Evolutionary conservation across 1,140 invertebrate species (phyloP).

Genomic region (Drosophila seguyi): DNA sequence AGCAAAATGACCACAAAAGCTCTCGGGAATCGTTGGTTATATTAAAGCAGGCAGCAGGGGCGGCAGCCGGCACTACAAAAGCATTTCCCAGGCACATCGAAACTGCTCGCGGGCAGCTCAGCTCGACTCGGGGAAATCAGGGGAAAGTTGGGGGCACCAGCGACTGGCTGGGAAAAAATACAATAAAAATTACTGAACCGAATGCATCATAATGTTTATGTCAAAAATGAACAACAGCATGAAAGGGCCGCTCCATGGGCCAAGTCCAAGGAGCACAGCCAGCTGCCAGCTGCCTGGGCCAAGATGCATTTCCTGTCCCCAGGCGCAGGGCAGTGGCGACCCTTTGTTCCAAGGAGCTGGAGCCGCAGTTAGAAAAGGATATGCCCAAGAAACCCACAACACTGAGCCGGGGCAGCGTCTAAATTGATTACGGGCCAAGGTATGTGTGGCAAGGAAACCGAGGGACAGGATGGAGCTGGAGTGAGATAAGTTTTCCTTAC

Average conservation of each 20-base stretch:
- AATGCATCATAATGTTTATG: constrained; percentile 83
- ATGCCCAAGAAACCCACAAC: constrained; percentile 48
- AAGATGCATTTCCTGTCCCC: constrained; percentile 60
- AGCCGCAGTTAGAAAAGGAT: constrained; percentile 38
- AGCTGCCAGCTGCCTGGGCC: constrained; percentile 18
- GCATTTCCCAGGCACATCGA: constrained; percentile 48
- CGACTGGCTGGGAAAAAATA: constrained; percentile 55
- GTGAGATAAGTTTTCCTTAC: neutral
- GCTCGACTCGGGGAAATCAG: constrained; percentile 3
- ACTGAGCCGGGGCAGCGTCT: constrained; percentile 39
- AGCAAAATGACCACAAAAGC: constrained; percentile 75
- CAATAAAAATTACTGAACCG: constrained; percentile 83
- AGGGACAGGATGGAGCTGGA: neutral
- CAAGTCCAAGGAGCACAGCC: constrained; percentile 29
- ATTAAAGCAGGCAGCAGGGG: constrained; percentile 61
- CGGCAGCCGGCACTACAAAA: constrained; percentile 15
- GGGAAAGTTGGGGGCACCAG: neutral
- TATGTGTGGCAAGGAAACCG: constrained; percentile 14
- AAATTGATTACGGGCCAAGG: constrained; percentile 72
- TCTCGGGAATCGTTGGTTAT: constrained; percentile 61
- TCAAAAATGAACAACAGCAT: constrained; percentile 77
- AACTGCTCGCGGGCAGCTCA: constrained; percentile 23
- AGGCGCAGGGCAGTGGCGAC: constrained; percentile 38
- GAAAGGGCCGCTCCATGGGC: constrained; percentile 49
- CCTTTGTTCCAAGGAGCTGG: constrained; percentile 63